A percentile compares a stretch with the other conserved stretches of the same genome.
phyloP scores from a whole-genome alignment of 1,140 invertebrate species.

The Drosophila rhopaloa region DNA sequence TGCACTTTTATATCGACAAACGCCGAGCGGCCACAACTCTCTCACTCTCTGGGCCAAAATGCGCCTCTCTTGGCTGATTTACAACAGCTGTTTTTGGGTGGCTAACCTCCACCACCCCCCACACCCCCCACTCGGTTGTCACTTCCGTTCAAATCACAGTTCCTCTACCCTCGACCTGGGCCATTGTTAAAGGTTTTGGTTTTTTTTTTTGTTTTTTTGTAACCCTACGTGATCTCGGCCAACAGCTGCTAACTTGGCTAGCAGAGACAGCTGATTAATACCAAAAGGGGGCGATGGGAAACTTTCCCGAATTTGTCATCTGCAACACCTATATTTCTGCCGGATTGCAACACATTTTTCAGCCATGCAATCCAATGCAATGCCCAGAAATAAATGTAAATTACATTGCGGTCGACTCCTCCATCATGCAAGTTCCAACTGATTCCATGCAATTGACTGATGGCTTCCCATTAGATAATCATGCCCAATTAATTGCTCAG shows the following conservation, averaged over 20 bases:
- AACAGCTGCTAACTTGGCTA: conserved; percentile 30
- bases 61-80: conserved; percentile 72
- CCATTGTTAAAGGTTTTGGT: conserved; percentile 40
- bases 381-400: conserved; percentile 39
- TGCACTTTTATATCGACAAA: conserved; percentile 77
- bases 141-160: conserved; percentile 63
- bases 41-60: conserved; percentile 22
- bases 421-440: conserved; percentile 22
- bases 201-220: conserved; percentile 3
- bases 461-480: conserved; percentile 48
- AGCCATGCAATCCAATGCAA: conserved; percentile 31
- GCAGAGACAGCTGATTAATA: conserved; percentile 33
- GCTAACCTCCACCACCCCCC: background rate
- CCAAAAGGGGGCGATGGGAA: conserved; percentile 29
- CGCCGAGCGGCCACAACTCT: conserved; percentile 24
- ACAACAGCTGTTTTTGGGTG: conserved; percentile 69
- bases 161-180: conserved; percentile 63
- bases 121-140: conserved; percentile 31
- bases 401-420: conserved; percentile 38
- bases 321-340: background rate
- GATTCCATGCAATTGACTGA: conserved; percentile 34
- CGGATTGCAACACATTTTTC: conserved; percentile 23
- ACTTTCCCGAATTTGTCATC: conserved; percentile 55
- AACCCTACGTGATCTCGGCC: conserved; percentile 41
- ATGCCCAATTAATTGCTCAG: conserved; percentile 37